These are phyloP conservation scores for Plotosus lineatus DNA, from an alignment of 2,113 vertebrate species.

Conservation along the genomic window DNA sequence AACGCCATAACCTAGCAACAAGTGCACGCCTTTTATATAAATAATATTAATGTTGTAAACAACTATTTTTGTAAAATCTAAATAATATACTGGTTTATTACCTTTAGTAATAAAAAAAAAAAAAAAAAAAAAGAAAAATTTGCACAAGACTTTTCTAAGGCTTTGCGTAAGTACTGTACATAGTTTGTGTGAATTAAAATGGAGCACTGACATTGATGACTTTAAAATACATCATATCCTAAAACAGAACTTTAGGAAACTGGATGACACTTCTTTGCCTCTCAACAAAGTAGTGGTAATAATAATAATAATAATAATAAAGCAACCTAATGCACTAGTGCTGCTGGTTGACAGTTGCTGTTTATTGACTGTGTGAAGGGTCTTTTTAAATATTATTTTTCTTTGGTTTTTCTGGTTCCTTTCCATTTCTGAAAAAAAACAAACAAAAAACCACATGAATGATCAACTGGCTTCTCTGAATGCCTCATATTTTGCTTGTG, in stretches of 20 bases:
- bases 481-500: no score
- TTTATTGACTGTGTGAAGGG: background rate
- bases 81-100: background rate
- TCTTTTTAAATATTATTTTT: background rate
- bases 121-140: no score
- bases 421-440: background rate
- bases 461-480: background rate
- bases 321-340: background rate
- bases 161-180: background rate
- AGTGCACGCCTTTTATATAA: background rate
- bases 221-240: background rate
- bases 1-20: background rate
- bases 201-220: slow-evolving; percentile 1
- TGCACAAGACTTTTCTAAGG: background rate
- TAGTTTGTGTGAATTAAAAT: background rate
- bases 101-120: no score
- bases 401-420: background rate
- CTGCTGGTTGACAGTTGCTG: background rate
- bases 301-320: background rate
- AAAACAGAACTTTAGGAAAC: background rate
- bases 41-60: background rate
- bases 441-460: no score
- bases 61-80: background rate
- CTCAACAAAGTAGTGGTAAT: background rate
- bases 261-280: background rate